These are phyloP conservation scores for Cylloceria caligata DNA, from an alignment of 2,888 invertebrate genomes.

Conservation along the genomic window DNA sequence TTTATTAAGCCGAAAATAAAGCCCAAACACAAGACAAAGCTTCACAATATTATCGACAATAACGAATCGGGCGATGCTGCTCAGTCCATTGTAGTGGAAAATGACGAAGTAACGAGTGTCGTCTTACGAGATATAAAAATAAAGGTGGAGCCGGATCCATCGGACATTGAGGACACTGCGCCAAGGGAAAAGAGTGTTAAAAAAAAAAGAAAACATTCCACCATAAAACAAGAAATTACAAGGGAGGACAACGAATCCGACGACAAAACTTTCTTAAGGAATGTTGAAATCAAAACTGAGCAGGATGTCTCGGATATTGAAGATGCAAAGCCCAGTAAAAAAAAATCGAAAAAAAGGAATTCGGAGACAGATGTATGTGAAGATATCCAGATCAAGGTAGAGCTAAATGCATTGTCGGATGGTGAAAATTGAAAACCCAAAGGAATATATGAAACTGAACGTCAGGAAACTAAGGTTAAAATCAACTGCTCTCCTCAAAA, in stretches of 20 bases:
- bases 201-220: slow-evolving; percentile 29
- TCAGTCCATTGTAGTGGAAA: neutral
- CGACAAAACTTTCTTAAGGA: slow-evolving; percentile 14
- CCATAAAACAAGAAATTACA: neutral
- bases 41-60: slow-evolving; percentile 31
- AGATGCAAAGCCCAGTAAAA: slow-evolving; percentile 33
- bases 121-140: slow-evolving; percentile 62
- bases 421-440: slow-evolving; percentile 38
- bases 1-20: slow-evolving; percentile 56
- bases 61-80: neutral
- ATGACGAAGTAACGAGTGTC: slow-evolving; percentile 23
- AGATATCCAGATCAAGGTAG: slow-evolving; percentile 45
- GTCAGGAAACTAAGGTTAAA: slow-evolving; percentile 9
- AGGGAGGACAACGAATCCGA: neutral
- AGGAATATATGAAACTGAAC: slow-evolving; percentile 34
- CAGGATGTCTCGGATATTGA: slow-evolving; percentile 56
- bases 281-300: slow-evolving; percentile 59
- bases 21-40: slow-evolving; percentile 45
- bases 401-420: slow-evolving; percentile 57
- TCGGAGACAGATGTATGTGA: slow-evolving; percentile 71
- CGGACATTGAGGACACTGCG: slow-evolving; percentile 53
- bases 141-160: slow-evolving; percentile 62
- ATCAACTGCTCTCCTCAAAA: slow-evolving; percentile 6
- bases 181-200: slow-evolving; percentile 36
- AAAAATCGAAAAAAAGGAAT: slow-evolving; percentile 59